Conservation (phyloP, 2,113 vertebrate genomes). For the Nettapus auritus region DNA sequence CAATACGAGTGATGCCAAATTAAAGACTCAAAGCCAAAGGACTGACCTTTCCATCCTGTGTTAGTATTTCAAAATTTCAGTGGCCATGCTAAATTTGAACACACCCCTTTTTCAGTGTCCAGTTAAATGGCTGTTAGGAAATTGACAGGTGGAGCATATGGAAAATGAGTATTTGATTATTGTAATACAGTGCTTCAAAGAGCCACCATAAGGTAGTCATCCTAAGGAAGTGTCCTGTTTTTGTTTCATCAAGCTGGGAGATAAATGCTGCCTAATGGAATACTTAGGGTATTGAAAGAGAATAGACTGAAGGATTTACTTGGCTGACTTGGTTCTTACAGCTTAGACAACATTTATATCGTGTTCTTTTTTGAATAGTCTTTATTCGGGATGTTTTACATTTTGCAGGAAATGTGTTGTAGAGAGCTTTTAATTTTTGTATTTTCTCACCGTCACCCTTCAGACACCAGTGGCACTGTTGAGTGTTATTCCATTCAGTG, state of each 20-base stretch:
- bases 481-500: background rate
- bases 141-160: background rate
- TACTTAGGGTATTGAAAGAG: background rate
- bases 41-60: background rate
- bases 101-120: background rate
- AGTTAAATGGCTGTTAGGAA: background rate
- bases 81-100: background rate
- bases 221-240: background rate
- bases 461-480: background rate
- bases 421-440: conserved; percentile 18
- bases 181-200: background rate
- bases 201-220: background rate
- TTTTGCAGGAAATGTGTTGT: background rate
- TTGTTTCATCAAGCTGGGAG: background rate
- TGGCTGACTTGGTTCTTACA: background rate
- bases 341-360: background rate
- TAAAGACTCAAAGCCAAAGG: background rate
- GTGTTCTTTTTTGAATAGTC: conserved; percentile 14
- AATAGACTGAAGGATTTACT: background rate
- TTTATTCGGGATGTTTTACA: background rate
- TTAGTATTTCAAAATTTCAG: background rate
- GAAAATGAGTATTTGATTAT: background rate
- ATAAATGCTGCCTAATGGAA: background rate
- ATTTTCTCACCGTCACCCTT: background rate
- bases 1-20: background rate